A percentile compares a stretch with the other conserved stretches of the same genome.
Conservation (phyloP, 1,140 invertebrate genomes). For the Atta texana region DNA sequence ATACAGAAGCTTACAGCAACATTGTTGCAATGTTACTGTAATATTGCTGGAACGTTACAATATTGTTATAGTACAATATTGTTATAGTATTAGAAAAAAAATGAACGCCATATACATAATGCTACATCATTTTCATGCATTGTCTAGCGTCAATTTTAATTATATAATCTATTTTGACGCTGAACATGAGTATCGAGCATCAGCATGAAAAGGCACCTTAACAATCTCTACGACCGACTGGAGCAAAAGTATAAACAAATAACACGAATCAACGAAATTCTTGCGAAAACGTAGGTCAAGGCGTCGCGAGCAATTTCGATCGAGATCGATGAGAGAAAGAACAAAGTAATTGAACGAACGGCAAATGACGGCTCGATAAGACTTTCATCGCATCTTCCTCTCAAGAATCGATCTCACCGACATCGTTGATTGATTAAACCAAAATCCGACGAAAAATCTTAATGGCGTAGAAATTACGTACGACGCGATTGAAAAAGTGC, state of each 20-base stretch:
- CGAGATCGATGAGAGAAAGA: background rate
- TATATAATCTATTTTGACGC: no score
- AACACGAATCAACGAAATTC: background rate
- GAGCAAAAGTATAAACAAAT: background rate
- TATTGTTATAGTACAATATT: no score
- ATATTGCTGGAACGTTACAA: no score
- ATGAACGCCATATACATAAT: no score
- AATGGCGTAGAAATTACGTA: conserved; percentile 71
- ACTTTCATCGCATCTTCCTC: conserved; percentile 11
- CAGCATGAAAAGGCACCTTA: no score
- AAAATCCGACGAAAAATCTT: conserved; percentile 54
- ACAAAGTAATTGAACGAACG: conserved; percentile 22
- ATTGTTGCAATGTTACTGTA: no score
- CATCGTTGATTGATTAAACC: conserved; percentile 46
- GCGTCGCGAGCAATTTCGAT: background rate
- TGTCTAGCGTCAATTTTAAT: no score
- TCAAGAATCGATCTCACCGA: conserved; percentile 56
- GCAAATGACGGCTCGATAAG: background rate
- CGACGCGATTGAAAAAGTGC: conserved; percentile 76
- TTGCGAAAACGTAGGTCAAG: background rate
- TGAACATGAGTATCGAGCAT: no score
- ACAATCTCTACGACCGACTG: background rate
- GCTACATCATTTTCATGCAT: no score
- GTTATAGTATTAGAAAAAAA: no score
- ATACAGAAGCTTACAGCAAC: no score